Evolutionary conservation across 2,797 vertebrate species (phyloP), one percentile per base, ranked within the genome.

Genomic region (Etheostoma perlongum): DNA sequence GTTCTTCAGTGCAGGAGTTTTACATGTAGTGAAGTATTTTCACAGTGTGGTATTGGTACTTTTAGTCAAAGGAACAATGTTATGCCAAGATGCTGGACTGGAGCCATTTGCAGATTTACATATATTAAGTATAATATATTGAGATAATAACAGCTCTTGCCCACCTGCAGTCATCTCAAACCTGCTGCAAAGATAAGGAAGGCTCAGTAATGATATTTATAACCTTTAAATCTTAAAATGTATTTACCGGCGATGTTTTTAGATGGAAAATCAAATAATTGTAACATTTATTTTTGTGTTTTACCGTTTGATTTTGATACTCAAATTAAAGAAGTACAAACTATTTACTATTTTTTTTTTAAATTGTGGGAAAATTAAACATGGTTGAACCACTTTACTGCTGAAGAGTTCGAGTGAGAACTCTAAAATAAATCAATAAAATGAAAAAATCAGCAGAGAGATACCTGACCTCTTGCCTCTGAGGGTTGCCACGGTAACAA

Each of bases 401-500:
- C 36, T 10, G 36, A 36, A 36, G 36, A 40, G 36, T 10, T 36
- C 9, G 9, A 36, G 36, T 36, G 36, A 36, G 36, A 36, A 36
- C 36, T 36, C 30, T 30, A 30, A 30, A 30, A 6, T 5, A 30
- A 30, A 10, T 36, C 9, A 36, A 36, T 36, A 42, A 61, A 5
- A 30, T 30, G 30, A 30, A 30, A 30, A 30, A 14, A 47, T 10
- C 10, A 10, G 12, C 13, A 0, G 2, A 27, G 15, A 48, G 60
- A 66, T 16, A 69, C 57, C 70, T 89, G 77, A 88, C 76, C 86
- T 75, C 66, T 76, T 51, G 78, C 76, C 72, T 85, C 54, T 1
- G 10, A 42, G 54, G 65, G 85, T 84, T 89, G 71, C 68, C 79
- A 89, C 33, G 66, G 81, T 87, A 87, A 91, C 89, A 61, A 60